Evolutionary conservation across 2,797 vertebrate genomes (phyloP), one percentile per base, ranked within the genome.

Genomic region (Bradypus variegatus): DNA sequence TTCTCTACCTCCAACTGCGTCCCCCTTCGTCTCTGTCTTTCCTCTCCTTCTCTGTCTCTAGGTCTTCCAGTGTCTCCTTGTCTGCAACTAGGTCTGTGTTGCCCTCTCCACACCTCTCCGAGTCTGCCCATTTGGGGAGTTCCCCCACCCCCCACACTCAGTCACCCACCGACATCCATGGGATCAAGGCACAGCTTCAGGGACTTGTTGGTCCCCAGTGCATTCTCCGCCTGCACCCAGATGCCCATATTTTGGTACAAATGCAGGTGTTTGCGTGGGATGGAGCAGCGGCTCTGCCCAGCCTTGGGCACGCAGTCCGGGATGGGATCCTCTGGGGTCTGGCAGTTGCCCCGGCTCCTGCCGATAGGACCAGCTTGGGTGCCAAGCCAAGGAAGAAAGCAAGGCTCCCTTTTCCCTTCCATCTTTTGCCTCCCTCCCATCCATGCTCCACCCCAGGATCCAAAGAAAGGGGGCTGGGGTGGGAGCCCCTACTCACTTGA

Each of bases 181-280:
- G 99, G 99, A 48, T 98, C 97, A 23, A 99, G 81, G 91, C 72
- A 65, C 36, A 99, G 91, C 0, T 33, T 95, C 29, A 95, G 53
- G 0, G 98, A 98, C 75, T 88, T 64, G 0, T 94, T 94, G 0
- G 88, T 97, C 83, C 99, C 98, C n/a, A 99, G 96, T 3, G 96
- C 95, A 9, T 99, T 99, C 93, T 92, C 85, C 8, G 97, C 98
- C 21, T 96, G 97, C 79, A 99, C 98, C 93, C 97, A 98, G 94
- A 99, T 94, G 87, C 97, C 93, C 97, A 99, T 98, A 0, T 97
- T 86, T 64, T 91, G 91, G 92, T 97, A 98, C 4, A 98, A 73
- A n/a, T 58, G 16, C 27, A 98, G 98, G 86, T 96, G 96, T 3
- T 2, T 14, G 21, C 98, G 98, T 0, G 97, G 97, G 95, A 99